These are phyloP conservation scores for Microctenopoma steveboyesi DNA, from an alignment of 2,797 vertebrate genomes.

Conservation along the genomic window DNA sequence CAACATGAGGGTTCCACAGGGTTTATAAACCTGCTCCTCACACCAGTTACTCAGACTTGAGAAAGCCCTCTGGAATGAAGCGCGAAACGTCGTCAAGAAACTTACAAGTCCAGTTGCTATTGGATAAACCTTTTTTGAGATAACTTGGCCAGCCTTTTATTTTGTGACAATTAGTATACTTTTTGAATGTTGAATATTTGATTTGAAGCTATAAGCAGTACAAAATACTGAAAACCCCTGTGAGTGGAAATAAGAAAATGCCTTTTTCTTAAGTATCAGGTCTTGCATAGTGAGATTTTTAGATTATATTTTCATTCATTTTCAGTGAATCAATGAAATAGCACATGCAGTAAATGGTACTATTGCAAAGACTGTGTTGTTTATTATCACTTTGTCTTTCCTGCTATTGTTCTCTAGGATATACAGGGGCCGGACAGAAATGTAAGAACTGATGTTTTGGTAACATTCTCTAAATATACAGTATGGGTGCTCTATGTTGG, in stretches of 20 bases:
- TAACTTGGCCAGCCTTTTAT: too few species aligned
- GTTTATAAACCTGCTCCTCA: too few species aligned
- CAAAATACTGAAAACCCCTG: background rate
- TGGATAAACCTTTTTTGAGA: too few species aligned
- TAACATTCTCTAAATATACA: conserved; percentile 2
- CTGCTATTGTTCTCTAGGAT: conserved; percentile 67
- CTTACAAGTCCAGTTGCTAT: too few species aligned
- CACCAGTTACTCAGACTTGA: too few species aligned
- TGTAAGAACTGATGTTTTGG: conserved; percentile 66
- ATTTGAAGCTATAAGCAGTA: background rate
- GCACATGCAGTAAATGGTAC: background rate
- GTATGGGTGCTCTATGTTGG: background rate
- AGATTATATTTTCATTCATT: background rate
- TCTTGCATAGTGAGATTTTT: conserved; percentile 5
- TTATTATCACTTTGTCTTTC: conserved; percentile 45
- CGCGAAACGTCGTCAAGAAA: too few species aligned
- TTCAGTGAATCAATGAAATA: conserved; percentile 9
- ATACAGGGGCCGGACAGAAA: conserved; percentile 76
- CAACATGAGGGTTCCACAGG: too few species aligned
- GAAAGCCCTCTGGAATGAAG: too few species aligned
- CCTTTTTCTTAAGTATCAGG: background rate
- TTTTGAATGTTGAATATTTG: background rate
- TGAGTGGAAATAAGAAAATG: background rate
- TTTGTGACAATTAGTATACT: background rate
- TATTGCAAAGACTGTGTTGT: conserved; percentile 28